Evolutionary conservation across 1,140 invertebrate genomes (phyloP), one percentile per base, ranked within the genome.

Genomic region (Hycleus cichorii): DNA sequence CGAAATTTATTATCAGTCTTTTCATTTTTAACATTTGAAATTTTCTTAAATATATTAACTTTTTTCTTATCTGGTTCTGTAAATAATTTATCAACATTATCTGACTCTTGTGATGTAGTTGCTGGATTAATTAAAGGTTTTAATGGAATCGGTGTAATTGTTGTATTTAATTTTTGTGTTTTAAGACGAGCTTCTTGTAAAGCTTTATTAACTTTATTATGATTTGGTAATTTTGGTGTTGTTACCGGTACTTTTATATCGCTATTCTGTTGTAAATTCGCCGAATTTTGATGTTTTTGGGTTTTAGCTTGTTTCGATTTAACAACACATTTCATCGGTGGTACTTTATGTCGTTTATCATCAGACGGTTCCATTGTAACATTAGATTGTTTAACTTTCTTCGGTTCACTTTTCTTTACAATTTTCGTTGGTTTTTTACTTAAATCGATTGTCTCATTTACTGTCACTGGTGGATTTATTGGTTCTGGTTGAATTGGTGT

Each of bases 41-140:
- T 88, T 75, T 90, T 90, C 69, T 90, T 91, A 64, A 91, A 89
- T 69, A 91, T 89, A 75, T 90, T 91, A 25, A 90, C 72, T 72
- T 91, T 91, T 70, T 85, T 87, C 71, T 84, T 87, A 69, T 91
- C 87, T 1, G 88, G 88, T 71, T 91, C 88, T 3, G 81, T 84
- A 1, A 83, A 80, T 18, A 91, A 70, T 75, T 90, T 89, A 65
- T 83, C 84, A 40, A 85, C 78, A 55, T 76, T 59, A 40, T 62
- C 45, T 3, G 46, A 25, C 59, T 59, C 18, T 45, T 3, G 43
- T 53, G 6, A 52, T 39, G 38, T 42, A 60, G 26, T 49, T 59
- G 38, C 7, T 46, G 42, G 55, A 43, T 26, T 32, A 51, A 55
- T 7, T 32, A 7, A 12, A 7, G 59, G 47, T 59, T 70, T 72